Evolutionary conservation across 1,140 invertebrate genomes (phyloP), one percentile per base, ranked within the genome.

Genomic region (Eriocheir sinensis): DNA sequence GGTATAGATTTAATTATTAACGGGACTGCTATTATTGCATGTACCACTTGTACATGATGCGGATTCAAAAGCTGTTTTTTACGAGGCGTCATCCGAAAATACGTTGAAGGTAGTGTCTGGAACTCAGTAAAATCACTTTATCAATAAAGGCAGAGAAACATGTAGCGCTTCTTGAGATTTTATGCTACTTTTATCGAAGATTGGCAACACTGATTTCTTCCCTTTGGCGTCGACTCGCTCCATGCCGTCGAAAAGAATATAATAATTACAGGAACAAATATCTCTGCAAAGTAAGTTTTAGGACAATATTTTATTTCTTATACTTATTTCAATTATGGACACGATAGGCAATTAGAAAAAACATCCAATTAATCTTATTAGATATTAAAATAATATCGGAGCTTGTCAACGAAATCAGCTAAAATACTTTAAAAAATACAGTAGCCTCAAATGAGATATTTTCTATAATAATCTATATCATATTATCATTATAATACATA

Each of bases 221-320:
- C 40, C 72, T 34, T 83, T 80, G 38, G 91, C 91, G 79, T 83
- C 91, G 79, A 92, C 79, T 92, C 91, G 38, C 27, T 48, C 38
- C 40, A 21, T 12, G 4, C 79, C 79, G 12, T 81, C 91, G 91
- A 92, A 85, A 83, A 48, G 30, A 17, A 48, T 83, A 32, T 15
- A 92, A 92, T 21, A 12, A 36, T 21, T 21, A n/a, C n/a, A 12
- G 36, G 40, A n/a, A 8, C 12, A 48, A 9, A 30, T 72, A 27
- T 4, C 27, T 8, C 27, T 21, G n/a, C 27, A 2, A 72, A 8
- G 6, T n/a, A 72, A 72, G 6, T n/a, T n/a, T n/a, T n/a, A 72
- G 0, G 12, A 6, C 12, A 12, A n/a, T 72, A 21, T 27, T n/a
- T n/a, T n/a, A n/a, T 72, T 17, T 1, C 27, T 2, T n/a, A 17